Conservation (phyloP, 2,888 invertebrate species). For the Drosophila percnosoma region DNA sequence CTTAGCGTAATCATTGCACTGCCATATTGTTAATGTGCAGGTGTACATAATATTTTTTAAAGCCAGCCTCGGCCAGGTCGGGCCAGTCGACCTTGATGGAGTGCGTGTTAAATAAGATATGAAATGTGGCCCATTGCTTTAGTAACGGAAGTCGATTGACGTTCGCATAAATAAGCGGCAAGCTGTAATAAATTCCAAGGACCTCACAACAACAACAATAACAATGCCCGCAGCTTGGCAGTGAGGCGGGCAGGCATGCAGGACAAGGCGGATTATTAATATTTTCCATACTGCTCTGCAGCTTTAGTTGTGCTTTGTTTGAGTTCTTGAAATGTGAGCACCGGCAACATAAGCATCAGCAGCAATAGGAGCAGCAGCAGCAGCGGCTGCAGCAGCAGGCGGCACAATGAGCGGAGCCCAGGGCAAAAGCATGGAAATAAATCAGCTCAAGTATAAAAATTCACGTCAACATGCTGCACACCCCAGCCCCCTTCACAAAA, state of each 20-base stretch:
- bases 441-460: slow-evolving; percentile 65
- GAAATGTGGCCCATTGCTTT: slow-evolving; percentile 11
- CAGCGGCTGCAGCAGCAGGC: slow-evolving; percentile 1
- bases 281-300: slow-evolving; percentile 68
- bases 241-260: slow-evolving; percentile 2
- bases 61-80: background rate
- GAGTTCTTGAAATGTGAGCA: slow-evolving; percentile 68
- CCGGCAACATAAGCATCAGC: slow-evolving; percentile 7
- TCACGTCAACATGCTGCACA: slow-evolving; percentile 56
- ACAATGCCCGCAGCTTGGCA: slow-evolving; percentile 8
- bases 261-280: slow-evolving; percentile 65
- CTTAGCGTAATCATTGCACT: slow-evolving; percentile 56
- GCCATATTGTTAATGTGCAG: slow-evolving; percentile 43
- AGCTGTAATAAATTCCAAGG: slow-evolving; percentile 60
- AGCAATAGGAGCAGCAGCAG: background rate
- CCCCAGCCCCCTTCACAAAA: background rate
- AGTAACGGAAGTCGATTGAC: slow-evolving; percentile 31
- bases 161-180: slow-evolving; percentile 61
- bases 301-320: slow-evolving; percentile 58
- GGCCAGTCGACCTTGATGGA: slow-evolving; percentile 5
- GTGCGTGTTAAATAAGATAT: slow-evolving; percentile 49
- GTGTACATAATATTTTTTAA: slow-evolving; percentile 24
- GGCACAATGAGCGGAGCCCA: slow-evolving; percentile 35
- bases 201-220: slow-evolving; percentile 9
- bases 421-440: slow-evolving; percentile 57